These are phyloP conservation scores for Saccostrea echinata DNA, from an alignment of 1,140 invertebrate genomes.

Conservation along the genomic window DNA sequence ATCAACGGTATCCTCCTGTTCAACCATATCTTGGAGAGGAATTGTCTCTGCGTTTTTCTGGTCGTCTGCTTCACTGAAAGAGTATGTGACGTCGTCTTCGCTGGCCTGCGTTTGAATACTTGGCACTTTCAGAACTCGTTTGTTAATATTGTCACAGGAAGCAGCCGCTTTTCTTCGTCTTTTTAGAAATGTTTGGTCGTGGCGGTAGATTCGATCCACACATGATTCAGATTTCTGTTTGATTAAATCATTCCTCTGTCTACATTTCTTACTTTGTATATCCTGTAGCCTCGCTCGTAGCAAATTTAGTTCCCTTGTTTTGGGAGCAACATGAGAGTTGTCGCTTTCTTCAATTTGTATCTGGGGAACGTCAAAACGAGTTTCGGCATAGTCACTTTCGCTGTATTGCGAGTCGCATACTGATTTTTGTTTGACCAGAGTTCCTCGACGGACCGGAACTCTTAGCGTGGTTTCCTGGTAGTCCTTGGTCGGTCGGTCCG, in stretches of 20 bases:
- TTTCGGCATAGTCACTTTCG: constrained; percentile 19
- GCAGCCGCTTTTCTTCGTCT: constrained; percentile 19
- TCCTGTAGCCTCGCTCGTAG: constrained; percentile 34
- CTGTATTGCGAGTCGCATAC: constrained; percentile 35
- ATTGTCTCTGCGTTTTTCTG: constrained; percentile 18
- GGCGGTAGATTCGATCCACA: constrained; percentile 38
- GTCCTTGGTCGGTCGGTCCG: background rate
- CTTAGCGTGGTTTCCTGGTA: background rate
- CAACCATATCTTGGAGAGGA: constrained; percentile 19
- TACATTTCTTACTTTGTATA: constrained; percentile 24
- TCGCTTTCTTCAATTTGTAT: constrained; percentile 29
- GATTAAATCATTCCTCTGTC: constrained; percentile 26
- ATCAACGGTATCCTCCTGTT: background rate
- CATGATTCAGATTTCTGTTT: constrained; percentile 40
- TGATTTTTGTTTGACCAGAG: constrained; percentile 4
- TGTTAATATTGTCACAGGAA: constrained; percentile 24
- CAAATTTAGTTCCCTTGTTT: constrained; percentile 11
- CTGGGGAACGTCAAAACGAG: background rate
- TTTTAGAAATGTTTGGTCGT: constrained; percentile 33
- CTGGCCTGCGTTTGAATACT: constrained; percentile 18
- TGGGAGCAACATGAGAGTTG: background rate
- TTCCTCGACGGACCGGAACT: constrained; percentile 2
- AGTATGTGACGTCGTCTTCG: constrained; percentile 20
- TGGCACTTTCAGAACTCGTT: constrained; percentile 20
- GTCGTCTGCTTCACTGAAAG: constrained; percentile 3